Percentiles rank a stretch among this genome's conserved stretches.
Evolutionary conservation across 2,113 vertebrate species (phyloP).

Genomic region (Coregonus clupeaformis): DNA sequence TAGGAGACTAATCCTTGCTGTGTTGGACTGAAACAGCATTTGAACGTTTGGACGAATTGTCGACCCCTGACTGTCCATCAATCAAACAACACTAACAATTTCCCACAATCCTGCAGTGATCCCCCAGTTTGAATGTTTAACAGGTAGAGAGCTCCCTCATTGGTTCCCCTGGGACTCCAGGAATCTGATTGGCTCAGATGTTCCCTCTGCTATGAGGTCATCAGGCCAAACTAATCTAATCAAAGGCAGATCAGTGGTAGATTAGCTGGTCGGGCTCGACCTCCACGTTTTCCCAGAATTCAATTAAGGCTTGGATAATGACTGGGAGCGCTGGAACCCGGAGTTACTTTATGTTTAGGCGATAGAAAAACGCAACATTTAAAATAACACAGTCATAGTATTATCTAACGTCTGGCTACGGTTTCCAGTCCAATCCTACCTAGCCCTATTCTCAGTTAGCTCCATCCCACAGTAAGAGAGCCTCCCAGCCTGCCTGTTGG

Average conservation of each 20-base stretch:
- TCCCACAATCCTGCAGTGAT: conserved; percentile 47
- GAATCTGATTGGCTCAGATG: conserved; percentile 40
- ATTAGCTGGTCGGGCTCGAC: conserved; percentile 63
- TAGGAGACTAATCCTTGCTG: conserved; percentile 24
- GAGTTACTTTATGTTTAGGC: conserved; percentile 26
- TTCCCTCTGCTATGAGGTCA: background rate
- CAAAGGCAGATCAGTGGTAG: conserved; percentile 69
- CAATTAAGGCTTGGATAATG: conserved; percentile 70
- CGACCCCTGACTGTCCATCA: conserved; percentile 9
- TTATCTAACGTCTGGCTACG: too few relatives aligned
- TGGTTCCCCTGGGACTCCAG: conserved; percentile 30
- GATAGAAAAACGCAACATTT: too few relatives aligned
- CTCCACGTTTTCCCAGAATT: conserved; percentile 69
- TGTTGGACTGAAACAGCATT: conserved; percentile 42
- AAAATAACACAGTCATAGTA: too few relatives aligned
- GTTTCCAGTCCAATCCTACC: too few relatives aligned
- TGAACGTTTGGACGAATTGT: conserved; percentile 52
- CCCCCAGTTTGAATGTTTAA: conserved; percentile 55
- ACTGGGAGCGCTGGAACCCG: conserved; percentile 52
- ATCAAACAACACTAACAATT: conserved; percentile 34
- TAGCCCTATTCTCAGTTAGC: too few relatives aligned
- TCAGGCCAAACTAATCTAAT: conserved; percentile 61
- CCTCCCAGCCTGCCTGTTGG: too few relatives aligned
- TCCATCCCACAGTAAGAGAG: too few relatives aligned
- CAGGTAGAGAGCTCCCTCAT: conserved; percentile 24